These are phyloP conservation scores for Arctia plantaginis DNA, from an alignment of 2,888 invertebrate species.

Conservation along the genomic window DNA sequence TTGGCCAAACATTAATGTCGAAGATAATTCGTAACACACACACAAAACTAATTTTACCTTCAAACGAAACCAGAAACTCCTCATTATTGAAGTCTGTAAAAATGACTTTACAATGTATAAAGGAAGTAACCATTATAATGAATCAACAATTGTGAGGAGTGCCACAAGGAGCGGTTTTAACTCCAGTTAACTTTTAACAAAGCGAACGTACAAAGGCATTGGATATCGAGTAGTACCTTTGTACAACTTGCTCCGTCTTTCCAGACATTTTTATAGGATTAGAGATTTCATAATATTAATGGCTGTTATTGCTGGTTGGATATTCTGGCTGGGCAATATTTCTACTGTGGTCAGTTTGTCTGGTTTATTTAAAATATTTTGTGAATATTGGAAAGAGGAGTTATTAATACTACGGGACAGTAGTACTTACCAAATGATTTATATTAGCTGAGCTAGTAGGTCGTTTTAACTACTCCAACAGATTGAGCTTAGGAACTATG, in stretches of 20 bases:
- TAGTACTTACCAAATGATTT: neutral
- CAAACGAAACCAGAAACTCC: neutral
- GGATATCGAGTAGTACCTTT: conserved; percentile 44
- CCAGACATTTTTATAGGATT: conserved; percentile 47
- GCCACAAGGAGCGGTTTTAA: conserved; percentile 45
- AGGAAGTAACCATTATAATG: neutral
- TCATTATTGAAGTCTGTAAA: neutral
- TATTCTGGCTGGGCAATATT: neutral
- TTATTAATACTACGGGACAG: neutral
- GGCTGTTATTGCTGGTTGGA: conserved; percentile 18
- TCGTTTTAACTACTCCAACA: neutral
- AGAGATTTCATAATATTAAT: conserved; percentile 35
- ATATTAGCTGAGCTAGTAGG: neutral
- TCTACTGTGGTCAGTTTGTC: neutral
- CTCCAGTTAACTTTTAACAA: conserved; percentile 55
- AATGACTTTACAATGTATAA: neutral
- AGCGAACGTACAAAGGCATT: conserved; percentile 53
- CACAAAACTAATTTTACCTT: too few species aligned
- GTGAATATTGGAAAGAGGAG: neutral
- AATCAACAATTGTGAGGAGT: conserved; percentile 39
- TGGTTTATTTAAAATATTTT: neutral
- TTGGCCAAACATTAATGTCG: neutral
- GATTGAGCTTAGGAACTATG: too few species aligned
- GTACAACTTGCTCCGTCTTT: conserved; percentile 38
- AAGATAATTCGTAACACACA: neutral